These are phyloP conservation scores for Esox masquinongy DNA, from an alignment of 2,797 vertebrate species.

Conservation along the genomic window DNA sequence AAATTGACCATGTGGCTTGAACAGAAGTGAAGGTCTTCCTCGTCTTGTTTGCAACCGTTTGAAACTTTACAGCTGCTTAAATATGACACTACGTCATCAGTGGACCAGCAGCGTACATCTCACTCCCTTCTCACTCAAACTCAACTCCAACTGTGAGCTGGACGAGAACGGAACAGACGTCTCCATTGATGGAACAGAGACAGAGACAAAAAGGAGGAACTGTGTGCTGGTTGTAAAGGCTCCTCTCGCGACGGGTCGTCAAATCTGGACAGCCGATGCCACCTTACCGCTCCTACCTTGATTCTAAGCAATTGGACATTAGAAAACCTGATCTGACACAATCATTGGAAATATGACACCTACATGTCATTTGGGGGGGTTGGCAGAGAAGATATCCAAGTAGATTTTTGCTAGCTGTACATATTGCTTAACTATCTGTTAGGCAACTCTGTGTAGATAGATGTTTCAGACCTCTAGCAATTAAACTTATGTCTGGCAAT, in stretches of 20 bases:
- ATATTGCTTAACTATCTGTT: not conserved
- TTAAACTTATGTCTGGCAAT: not conserved
- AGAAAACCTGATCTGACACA: conserved; percentile 49
- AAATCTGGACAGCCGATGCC: conserved; percentile 60
- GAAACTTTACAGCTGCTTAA: conserved; percentile 8
- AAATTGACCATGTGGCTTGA: not conserved
- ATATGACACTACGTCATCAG: conserved; percentile 7
- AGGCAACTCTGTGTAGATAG: not conserved
- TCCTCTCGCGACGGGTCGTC: conserved; percentile 49
- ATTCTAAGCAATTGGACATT: conserved; percentile 50
- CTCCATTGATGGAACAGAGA: conserved; percentile 46
- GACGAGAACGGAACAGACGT: conserved; percentile 42
- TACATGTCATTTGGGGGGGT: conserved; percentile 32
- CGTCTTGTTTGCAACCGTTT: not conserved
- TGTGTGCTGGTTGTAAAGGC: conserved; percentile 32
- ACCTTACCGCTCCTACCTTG: conserved; percentile 53
- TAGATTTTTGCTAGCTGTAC: not conserved
- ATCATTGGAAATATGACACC: conserved; percentile 54
- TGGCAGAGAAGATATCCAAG: conserved; percentile 29
- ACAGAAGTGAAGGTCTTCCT: not conserved
- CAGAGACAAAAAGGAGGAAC: conserved; percentile 30
- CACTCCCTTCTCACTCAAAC: conserved; percentile 10
- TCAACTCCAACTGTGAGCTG: conserved; percentile 12
- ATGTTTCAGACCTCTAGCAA: not conserved
- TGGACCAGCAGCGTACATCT: conserved; percentile 9